phyloP scores from a whole-genome alignment of 2,113 vertebrate genomes.

The Pteruthius melanotis region DNA sequence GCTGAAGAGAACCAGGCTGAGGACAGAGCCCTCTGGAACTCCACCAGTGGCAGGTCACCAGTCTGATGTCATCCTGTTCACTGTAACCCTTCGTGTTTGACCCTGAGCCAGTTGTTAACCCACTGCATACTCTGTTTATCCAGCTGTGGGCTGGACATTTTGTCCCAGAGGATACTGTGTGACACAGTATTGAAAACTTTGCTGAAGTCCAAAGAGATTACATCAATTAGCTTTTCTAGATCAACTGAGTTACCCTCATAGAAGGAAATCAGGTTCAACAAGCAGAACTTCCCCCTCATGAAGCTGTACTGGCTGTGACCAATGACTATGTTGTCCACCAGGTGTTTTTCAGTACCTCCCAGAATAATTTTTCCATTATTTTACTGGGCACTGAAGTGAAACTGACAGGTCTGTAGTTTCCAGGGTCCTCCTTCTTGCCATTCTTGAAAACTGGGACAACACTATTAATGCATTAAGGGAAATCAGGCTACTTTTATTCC shows the following conservation, averaged over 20 bases:
- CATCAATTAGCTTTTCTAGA: background rate
- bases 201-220: background rate
- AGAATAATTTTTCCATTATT: background rate
- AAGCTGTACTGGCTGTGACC: background rate
- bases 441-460: background rate
- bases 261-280: background rate
- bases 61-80: background rate
- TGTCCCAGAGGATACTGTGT: background rate
- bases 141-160: background rate
- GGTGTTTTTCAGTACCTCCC: background rate
- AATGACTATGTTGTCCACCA: accelerated
- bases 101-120: background rate
- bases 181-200: background rate
- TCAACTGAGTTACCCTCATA: background rate
- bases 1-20: background rate
- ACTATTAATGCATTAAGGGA: background rate
- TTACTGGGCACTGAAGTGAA: background rate
- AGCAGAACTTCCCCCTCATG: background rate
- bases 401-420: background rate
- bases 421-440: background rate
- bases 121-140: background rate
- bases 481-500: background rate
- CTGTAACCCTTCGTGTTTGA: background rate
- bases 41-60: background rate
- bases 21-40: background rate